A percentile compares a stretch with the other conserved stretches of the same genome.
Conservation (phyloP, 2,113 vertebrate species). For the Benthochromis sp. region DNA sequence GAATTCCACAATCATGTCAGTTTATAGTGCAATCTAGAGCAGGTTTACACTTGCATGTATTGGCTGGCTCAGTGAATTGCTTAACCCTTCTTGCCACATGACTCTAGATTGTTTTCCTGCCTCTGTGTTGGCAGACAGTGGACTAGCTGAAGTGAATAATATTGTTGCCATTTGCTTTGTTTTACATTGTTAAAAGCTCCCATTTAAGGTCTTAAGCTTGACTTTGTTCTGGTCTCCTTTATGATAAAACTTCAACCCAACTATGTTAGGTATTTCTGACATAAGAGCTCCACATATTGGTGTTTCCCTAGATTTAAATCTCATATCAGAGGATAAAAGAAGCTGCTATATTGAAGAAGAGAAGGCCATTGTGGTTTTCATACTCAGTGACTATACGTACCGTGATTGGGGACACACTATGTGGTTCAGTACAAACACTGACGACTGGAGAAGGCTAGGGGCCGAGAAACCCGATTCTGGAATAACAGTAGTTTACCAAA, state of each 20-base stretch:
- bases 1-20: not conserved
- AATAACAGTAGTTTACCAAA: constrained; percentile 33
- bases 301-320: not conserved
- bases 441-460: not conserved
- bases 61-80: not conserved
- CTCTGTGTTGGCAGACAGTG: not conserved
- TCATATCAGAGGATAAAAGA: not conserved
- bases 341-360: not conserved
- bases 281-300: not conserved
- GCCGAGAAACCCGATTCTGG: constrained; percentile 34
- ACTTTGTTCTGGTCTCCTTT: not conserved
- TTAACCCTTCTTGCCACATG: not conserved
- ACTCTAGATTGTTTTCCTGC: not conserved
- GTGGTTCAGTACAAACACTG: constrained; percentile 29
- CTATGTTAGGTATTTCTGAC: not conserved
- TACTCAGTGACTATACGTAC: constrained; percentile 37
- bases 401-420: constrained; percentile 23
- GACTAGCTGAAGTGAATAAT: not conserved
- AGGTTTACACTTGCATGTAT: not conserved
- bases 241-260: not conserved
- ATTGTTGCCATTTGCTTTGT: not conserved
- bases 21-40: not conserved
- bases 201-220: not conserved
- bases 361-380: constrained; percentile 22
- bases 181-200: not conserved